Conservation (phyloP, 2,888 invertebrate genomes). For the Hypolimnas misippus region DNA sequence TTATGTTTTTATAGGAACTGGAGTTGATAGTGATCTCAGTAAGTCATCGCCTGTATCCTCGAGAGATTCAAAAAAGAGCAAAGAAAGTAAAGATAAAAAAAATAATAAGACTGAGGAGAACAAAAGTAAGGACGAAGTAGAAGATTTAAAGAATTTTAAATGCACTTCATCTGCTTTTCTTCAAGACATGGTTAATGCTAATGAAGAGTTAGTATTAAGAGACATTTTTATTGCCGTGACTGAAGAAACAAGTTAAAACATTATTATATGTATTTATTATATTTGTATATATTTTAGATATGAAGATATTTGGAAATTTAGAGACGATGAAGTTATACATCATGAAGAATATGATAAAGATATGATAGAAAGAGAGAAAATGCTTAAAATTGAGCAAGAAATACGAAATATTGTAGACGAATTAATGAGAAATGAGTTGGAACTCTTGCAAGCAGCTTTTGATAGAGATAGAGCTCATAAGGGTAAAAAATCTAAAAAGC, state of each 20-base stretch:
- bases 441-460: conserved; percentile 88
- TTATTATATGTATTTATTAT: too few relatives aligned
- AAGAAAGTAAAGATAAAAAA: conserved; percentile 88
- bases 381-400: conserved; percentile 91
- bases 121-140: conserved; percentile 85
- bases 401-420: conserved; percentile 92
- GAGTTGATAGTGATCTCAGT: conserved; percentile 91
- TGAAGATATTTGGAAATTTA: conserved; percentile 92
- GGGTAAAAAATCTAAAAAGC: conserved; percentile 90
- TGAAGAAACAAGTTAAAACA: too few relatives aligned
- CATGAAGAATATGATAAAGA: conserved; percentile 91
- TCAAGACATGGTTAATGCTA: conserved; percentile 87
- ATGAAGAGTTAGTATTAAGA: conserved; percentile 85
- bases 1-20: too few relatives aligned
- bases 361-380: conserved; percentile 93
- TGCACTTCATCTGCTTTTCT: conserved; percentile 89
- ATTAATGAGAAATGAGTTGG: conserved; percentile 87
- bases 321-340: conserved; percentile 89
- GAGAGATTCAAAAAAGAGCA: conserved; percentile 91
- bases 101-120: conserved; percentile 74
- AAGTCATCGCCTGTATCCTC: conserved; percentile 90
- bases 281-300: conserved; percentile 76
- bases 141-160: conserved; percentile 86
- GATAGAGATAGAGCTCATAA: conserved; percentile 88
- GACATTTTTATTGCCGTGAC: not conserved